Conservation (phyloP, 2,888 invertebrate species). For the Toxonevra muliebris region DNA sequence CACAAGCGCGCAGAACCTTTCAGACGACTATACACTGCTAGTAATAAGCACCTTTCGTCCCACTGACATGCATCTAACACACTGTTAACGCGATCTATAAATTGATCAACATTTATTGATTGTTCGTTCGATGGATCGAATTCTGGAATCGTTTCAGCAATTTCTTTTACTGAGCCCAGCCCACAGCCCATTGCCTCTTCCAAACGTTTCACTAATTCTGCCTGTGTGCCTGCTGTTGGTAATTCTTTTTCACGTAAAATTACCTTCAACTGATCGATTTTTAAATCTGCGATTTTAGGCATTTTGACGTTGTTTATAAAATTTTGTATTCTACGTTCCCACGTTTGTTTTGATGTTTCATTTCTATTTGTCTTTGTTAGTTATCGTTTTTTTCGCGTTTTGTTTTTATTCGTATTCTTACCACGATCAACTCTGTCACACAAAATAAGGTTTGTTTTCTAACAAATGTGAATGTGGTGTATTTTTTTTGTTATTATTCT, state of each 20-base stretch:
- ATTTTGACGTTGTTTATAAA: conserved; percentile 2
- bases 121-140: conserved; percentile 23
- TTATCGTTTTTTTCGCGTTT: too few species aligned
- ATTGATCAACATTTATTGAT: conserved; percentile 23
- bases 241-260: conserved; percentile 7
- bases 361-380: too few species aligned
- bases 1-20: conserved; percentile 5
- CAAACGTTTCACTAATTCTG: conserved; percentile 10
- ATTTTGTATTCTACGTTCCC: background rate
- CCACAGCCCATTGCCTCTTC: background rate
- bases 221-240: background rate
- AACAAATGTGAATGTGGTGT: too few species aligned
- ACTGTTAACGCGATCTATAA: conserved; percentile 21
- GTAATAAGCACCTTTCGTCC: conserved; percentile 27
- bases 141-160: conserved; percentile 24
- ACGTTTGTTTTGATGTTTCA: too few species aligned
- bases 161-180: conserved; percentile 27
- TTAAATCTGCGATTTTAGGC: conserved; percentile 12
- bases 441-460: too few species aligned
- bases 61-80: conserved; percentile 21
- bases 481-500: too few species aligned
- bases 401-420: too few species aligned
- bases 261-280: conserved; percentile 13
- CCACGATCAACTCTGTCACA: too few species aligned
- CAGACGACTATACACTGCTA: conserved; percentile 8